A percentile compares a stretch with the other conserved stretches of the same genome.
Evolutionary conservation across 2,797 vertebrate species (phyloP).

Genomic region (Falco concolor): DNA sequence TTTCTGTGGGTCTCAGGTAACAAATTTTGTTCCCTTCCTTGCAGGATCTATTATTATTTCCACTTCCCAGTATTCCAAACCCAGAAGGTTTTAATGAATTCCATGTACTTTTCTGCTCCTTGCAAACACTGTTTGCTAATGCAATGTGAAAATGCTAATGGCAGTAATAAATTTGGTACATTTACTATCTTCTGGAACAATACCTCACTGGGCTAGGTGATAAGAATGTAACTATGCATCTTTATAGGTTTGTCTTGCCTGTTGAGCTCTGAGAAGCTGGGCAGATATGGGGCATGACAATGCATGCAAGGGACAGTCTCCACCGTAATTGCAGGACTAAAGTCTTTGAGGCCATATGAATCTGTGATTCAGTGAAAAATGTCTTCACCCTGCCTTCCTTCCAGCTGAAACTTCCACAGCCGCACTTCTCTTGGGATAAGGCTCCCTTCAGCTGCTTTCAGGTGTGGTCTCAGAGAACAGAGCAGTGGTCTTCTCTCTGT

Average conservation of each 20-base stretch:
- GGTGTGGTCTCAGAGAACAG: neutral
- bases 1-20: neutral
- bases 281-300: neutral
- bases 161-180: neutral
- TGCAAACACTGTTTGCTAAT: neutral
- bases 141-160: conserved; percentile 33
- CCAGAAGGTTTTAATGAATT: conserved; percentile 6
- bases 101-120: neutral
- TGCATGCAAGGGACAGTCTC: neutral
- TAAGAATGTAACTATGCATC: neutral
- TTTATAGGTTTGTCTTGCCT: neutral
- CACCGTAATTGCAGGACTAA: neutral
- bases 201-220: neutral
- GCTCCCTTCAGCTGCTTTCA: neutral
- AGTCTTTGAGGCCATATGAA: neutral
- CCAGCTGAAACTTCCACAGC: neutral
- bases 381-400: neutral
- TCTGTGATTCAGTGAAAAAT: neutral
- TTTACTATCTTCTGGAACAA: conserved; percentile 18
- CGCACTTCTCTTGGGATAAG: neutral
- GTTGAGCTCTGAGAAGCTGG: neutral
- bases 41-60: neutral
- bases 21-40: neutral
- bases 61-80: neutral
- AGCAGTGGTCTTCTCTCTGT: neutral